Percentiles rank a stretch among this genome's conserved stretches.
phyloP scores from a whole-genome alignment of 2,113 vertebrate genomes.

The Cheilinus undulatus region DNA sequence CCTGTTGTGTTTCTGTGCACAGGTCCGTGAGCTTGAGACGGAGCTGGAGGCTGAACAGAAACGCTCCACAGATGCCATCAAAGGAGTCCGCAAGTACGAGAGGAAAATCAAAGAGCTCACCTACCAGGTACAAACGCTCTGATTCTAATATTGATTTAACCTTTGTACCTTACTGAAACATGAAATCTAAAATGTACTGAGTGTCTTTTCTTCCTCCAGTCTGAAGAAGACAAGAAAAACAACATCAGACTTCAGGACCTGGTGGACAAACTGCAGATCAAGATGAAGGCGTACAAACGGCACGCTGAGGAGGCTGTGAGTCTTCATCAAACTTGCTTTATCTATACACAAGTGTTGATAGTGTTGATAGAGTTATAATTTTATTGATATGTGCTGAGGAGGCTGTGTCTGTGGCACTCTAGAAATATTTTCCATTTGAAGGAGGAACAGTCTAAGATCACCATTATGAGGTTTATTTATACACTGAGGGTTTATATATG shows the following conservation, averaged over 20 bases:
- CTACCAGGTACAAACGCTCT: constrained; percentile 57
- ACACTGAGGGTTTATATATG: too few species aligned
- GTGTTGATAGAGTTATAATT: too few species aligned
- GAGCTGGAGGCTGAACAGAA: constrained; percentile 65
- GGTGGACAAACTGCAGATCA: constrained; percentile 70
- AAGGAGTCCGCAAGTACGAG: constrained; percentile 64
- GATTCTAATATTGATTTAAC: neutral
- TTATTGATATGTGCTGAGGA: too few species aligned
- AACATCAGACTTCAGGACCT: constrained; percentile 60
- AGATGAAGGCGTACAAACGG: constrained; percentile 64
- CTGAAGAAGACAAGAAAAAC: constrained; percentile 73
- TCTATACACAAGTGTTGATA: too few species aligned
- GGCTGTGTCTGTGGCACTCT: too few species aligned
- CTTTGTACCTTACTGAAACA: neutral
- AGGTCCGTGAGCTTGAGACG: constrained; percentile 69
- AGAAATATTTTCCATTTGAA: too few species aligned
- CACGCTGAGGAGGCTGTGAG: constrained; percentile 52
- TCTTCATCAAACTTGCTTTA: too few species aligned
- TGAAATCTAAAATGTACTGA: neutral
- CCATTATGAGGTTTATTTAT: too few species aligned
- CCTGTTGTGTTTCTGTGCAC: neutral
- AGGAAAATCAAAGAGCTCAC: constrained; percentile 63
- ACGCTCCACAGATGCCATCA: constrained; percentile 47
- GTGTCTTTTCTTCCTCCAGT: constrained; percentile 15
- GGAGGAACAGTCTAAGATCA: too few species aligned